phyloP scores from a whole-genome alignment of 2,113 vertebrate species.

The Mirounga angustirostris region DNA sequence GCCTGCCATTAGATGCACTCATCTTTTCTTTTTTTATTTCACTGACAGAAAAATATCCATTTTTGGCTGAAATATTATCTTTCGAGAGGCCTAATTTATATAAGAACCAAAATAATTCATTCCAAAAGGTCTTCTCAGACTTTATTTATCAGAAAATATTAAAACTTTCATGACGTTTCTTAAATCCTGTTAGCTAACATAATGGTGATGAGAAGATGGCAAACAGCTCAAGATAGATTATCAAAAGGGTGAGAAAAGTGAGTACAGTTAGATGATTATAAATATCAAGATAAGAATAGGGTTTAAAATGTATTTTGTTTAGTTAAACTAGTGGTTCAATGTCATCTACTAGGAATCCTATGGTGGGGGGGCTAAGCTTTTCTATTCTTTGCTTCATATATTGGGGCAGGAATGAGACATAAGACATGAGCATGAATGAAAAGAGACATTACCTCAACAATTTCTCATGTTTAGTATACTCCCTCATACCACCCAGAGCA shows the following conservation, averaged over 20 bases:
- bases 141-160: slow-evolving; percentile 53
- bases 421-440: neutral
- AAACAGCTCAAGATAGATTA: neutral
- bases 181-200: slow-evolving; percentile 34
- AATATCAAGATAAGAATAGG: neutral
- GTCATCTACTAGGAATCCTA: neutral
- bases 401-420: neutral
- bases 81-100: slow-evolving; percentile 71
- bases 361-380: neutral
- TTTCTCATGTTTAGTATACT: too few species aligned
- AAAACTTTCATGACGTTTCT: slow-evolving; percentile 10
- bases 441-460: neutral
- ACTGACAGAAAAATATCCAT: slow-evolving; percentile 25
- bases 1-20: slow-evolving; percentile 44
- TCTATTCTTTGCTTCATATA: neutral
- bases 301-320: neutral
- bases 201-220: slow-evolving; percentile 8
- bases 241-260: neutral
- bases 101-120: slow-evolving; percentile 39
- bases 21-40: slow-evolving; percentile 63
- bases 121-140: neutral
- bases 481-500: rapidly evolving
- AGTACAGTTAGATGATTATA: neutral
- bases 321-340: neutral
- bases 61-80: slow-evolving; percentile 73